Evolutionary conservation across 2,797 vertebrate genomes (phyloP), one percentile per base, ranked within the genome.

Genomic region (Chaetophractus vellerosus): DNA sequence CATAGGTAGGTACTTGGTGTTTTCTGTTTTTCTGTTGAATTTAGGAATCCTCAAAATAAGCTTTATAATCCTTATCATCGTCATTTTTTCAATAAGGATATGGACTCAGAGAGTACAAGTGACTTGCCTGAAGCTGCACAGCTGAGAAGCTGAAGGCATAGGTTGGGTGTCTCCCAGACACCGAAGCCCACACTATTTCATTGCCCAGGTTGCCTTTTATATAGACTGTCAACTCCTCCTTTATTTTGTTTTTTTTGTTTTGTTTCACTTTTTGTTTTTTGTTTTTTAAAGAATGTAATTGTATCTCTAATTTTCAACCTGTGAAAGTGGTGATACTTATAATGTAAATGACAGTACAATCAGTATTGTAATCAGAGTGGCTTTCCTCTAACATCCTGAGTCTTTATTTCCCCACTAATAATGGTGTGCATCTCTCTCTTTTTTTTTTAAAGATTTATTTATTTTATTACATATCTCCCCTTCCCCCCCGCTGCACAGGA

Each of bases 311-410:
- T 83, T 93, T 95, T 52, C 52, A 50, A 57, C 33, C 24, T 76
- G 26, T 55, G 45, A 68, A 69, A 88, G 85, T 96, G 24, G 87
- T 83, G 21, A 24, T 86, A 76, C 86, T 76, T n/a, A 68, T 31
- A 59, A 55, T 57, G n/a, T 76, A 45, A 95, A 72, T 94, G 36
- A 52, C 41, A 76, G 28, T 18, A 48, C 16, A 50, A 28, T 84
- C 52, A 23, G 0, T 45, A 9, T 24, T 50, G n/a, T 69, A n/a
- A 38, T 38, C 19, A 66, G n/a, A 24, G 19, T 15, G 23, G 2
- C 16, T 36, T 86, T 82, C 66, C 68, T 36, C 6, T 74, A 71
- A 36, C 9, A 33, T 63, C 26, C 28, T 19, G 21, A 57, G 28
- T 7, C 26, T 55, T 52, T 6, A 55, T 59, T 26, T 33, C n/a